Base-by-base conservation (phyloP, 92 coral and sea anemone species). In the Desmophyllum pertusum region DNA sequence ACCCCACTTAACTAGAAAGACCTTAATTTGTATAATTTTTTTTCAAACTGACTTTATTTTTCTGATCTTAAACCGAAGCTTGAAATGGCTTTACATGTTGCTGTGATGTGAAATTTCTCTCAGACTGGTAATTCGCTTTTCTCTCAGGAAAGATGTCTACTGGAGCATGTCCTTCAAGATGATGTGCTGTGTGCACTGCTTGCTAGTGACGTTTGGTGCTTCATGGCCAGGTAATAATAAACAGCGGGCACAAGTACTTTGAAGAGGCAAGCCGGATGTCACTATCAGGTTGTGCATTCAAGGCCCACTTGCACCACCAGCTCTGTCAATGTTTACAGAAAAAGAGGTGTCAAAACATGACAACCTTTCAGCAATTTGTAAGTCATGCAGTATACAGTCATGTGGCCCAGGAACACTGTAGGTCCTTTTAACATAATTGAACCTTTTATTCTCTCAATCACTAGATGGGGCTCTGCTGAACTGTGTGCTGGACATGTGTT, bases 171-270 rank as follows among this genome's bases (percentile, higher is more conserved):
- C 43, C 78, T 96, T 23, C 73, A 85, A 42, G 91, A 79, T 40
- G 84, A 84, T 70, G 59, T 86, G 31, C 77, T 87, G 30, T 76
- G 85, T 46, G 91, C 88, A 25, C 33, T 95, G 18, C 77, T 96
- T 57, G 92, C 98, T 40, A 80, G 69, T 42, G 99, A 96, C 68
- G 92, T 96, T 37, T 96, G 99, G 99, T 90, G 96, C 76, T 96
- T 96, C 37, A 81, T 94, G 89, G 95, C 92, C 50, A 96, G 99
- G 99, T 96, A 91, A n/a, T n/a, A n/a, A n/a, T n/a, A n/a, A 51
- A 59, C 25, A 27, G 23, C 25, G 35, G 19, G 1, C 2, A 21
- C n/a, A n/a, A n/a, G n/a, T n/a, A n/a, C n/a, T n/a, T n/a, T n/a
- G n/a, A n/a, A n/a, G n/a, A n/a, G n/a, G n/a, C n/a, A n/a, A n/a